phyloP scores from a whole-genome alignment of 2,113 vertebrate genomes.

The Pelecanoides urinatrix region DNA sequence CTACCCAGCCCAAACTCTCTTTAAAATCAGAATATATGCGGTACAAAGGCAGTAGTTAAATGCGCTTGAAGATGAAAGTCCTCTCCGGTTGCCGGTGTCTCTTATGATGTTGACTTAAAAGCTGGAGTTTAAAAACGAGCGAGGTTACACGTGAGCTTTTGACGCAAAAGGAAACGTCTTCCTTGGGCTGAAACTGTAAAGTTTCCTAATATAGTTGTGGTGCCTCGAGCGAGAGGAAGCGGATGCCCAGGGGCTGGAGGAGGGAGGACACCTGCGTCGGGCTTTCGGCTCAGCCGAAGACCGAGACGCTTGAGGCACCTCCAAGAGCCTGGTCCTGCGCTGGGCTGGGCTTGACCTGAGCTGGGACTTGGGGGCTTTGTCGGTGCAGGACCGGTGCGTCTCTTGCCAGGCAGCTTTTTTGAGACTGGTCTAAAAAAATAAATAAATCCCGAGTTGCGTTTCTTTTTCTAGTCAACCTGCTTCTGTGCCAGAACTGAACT shows the following conservation, averaged over 20 bases:
- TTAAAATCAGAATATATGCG: not conserved
- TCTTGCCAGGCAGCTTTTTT: not conserved
- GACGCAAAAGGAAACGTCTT: not conserved
- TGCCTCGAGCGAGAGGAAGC: not conserved
- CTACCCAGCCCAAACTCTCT: not conserved
- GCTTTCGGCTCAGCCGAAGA: rapidly evolving
- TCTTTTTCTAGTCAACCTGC: not conserved
- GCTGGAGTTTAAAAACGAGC: not conserved
- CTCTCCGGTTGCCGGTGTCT: not conserved
- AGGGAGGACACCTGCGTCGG: not conserved
- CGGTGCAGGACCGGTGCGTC: rapidly evolving
- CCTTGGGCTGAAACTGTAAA: not conserved
- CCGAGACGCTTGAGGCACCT: not conserved
- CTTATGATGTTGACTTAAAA: not conserved
- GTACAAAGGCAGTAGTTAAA: not conserved
- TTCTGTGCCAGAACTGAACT: not conserved
- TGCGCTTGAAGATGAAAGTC: not conserved
- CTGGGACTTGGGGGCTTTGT: not conserved
- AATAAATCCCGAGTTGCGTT: not conserved
- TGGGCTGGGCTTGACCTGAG: rapidly evolving
- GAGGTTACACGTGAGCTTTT: not conserved
- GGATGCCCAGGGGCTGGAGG: not conserved
- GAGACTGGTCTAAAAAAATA: not conserved
- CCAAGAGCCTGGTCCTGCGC: not conserved
- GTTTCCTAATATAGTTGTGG: not conserved